Evolutionary conservation across 64 coral and sea anemone species (phyloP), one percentile per base, ranked within the genome.

Genomic region (Montipora cactus): DNA sequence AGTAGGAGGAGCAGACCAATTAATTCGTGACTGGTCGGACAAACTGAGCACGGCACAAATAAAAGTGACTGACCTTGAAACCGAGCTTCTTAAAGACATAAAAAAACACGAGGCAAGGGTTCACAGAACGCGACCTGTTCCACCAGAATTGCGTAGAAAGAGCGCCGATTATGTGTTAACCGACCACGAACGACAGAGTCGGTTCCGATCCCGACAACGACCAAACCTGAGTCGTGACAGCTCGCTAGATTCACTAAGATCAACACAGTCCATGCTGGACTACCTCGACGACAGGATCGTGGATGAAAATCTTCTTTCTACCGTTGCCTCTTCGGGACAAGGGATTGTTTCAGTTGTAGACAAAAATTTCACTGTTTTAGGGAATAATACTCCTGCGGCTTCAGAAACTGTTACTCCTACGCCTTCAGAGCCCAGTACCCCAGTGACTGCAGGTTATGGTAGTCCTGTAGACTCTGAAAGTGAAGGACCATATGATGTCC

Each of bases 1-100:
- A 20, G 49, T 44, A 18, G 13, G 49, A 75, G 93, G 49, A 75
- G 93, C 96, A 52, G 93, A 98, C 12, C 80, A 91, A 14, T 78
- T 89, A 21, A 94, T 98, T 22, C 88, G 77, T 8, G 88, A 84
- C 14, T 93, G 92, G 77, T 93, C 94, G n/a, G 89, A 98, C 25
- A 98, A 98, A 84, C 69, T 98, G n/a, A 94, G 68, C 2, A 88
- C 90, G 21, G 96, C 96, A 3, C 96, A 98, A 20, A 88, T 18
- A 2, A 89, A 91, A 79, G 93, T 98, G 3, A 94, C 59, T 3
- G 96, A 98, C 58, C 77, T 94, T 5, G 84, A 95, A 16, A 92
- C 86, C 7, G 96, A 98, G 66, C 93, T 98, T 11, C 81, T 90
- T 0, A 98, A 83, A 81, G 96, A 98, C 4, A 98, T 98, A 44